Evolutionary conservation across 2,888 invertebrate genomes (phyloP), one percentile per base, ranked within the genome.

Genomic region (Torymus texanus): DNA sequence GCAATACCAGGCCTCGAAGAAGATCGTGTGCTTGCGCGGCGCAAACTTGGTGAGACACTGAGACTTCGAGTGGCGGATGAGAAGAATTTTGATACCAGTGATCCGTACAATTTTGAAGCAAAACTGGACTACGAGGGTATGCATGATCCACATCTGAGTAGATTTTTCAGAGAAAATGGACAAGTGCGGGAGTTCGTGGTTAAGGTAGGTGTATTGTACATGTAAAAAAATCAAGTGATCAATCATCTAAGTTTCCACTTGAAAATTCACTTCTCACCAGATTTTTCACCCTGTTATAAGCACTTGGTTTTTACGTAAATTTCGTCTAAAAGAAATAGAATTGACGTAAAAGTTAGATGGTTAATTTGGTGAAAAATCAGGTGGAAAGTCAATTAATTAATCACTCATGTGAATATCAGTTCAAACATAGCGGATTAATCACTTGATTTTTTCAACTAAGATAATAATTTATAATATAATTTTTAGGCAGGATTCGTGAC

Each of bases 1-100:
- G 85, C 90, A 85, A 84, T 91, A 62, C 89, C 89, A 2, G 89
- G 87, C 58, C 90, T 91, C 2, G 85, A 88, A 53, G 89, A 86
- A 10, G 86, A 87, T 0, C 88, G 90, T 75, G 85, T 87, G 77
- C 87, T 91, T 16, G 85, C 88, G 12, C 89, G 92, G n/a, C 87
- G 88, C 16, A 90, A 91, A 82, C 82, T 92, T n/a, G 90, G 81
- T 11, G 51, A 79, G 24, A 18, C 21, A 1, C 73, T 81, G 10
- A 24, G 78, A 2, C 12, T 78, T 41, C 58, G 16, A 1, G 62
- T 41, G 1, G 21, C n/a, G 2, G 58, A 72, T 3, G 4, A 2
- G 0, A 24, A 63, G 1, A 63, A 50, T 3, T 81, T 90, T 61
- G 84, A 89, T 78, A 81, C 88, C 55, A 84, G 55, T 73, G 90